Base-by-base conservation (phyloP, 2,888 invertebrate species). In the Brachylomia viminalis region DNA sequence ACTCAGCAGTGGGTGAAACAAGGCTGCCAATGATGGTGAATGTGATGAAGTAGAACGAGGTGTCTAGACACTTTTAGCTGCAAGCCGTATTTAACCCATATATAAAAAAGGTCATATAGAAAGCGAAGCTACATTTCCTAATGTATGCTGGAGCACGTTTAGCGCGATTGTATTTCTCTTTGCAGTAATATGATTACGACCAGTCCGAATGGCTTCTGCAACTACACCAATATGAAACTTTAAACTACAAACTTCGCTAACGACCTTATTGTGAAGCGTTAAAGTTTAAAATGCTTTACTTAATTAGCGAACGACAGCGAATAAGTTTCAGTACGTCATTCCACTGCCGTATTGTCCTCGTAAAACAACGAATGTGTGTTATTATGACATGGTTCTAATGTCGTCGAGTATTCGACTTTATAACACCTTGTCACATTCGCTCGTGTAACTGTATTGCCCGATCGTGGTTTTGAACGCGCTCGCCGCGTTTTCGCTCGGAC, bases 401-500 rank as follows among this genome's bases (percentile, higher is more conserved):
- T 87, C 79, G 87, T 90, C 88, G 82, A 87, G 80, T 82, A 85
- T 84, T 76, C 77, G 54, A 66, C 77, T 82, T 77, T 85, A 68
- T 94, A 85, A 90, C 89, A 94, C 93, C 73, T 72, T 93, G 92
- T 94, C 91, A 58, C 64, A 87, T 69, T 89, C 72, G 76, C 72
- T 58, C 42, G 73, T 81, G 88, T 89, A 87, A 89, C 88, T 89
- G 90, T 90, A 86, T 86, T 84, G 87, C 86, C 90, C 91, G 87
- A 92, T 92, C 90, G 93, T 88, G 89, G 86, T 89, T 91, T 91
- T 93, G 92, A 90, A 83, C 90, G 93, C 92, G 88, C 91, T 90
- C 90, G 91, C 91, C 92, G 92, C 91, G 92, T 93, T 94, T 93
- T 92, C 92, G 92, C 92, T 93, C 82, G 92, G 93, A 93, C 92